Evolutionary conservation across 2,113 vertebrate species (phyloP).

Genomic region (Ariopsis seemanni): DNA sequence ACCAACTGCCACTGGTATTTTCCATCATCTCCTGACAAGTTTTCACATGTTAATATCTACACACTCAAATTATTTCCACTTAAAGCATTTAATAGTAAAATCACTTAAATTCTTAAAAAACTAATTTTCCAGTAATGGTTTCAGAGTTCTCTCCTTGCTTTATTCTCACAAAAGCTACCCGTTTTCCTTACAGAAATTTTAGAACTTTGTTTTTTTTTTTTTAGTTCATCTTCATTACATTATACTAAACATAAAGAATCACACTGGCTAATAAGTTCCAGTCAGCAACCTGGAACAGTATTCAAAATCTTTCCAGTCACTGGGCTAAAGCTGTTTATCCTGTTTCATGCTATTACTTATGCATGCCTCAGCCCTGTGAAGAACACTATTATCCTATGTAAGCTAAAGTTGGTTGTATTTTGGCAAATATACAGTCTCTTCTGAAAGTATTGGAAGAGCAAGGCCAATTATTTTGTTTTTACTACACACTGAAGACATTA

Average conservation of each 20-base stretch:
- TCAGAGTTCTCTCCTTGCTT: background rate
- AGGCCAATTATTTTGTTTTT: background rate
- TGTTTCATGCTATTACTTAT: background rate
- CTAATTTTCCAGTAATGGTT: background rate
- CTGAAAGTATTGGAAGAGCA: background rate
- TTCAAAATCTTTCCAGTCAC: background rate
- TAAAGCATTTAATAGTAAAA: background rate
- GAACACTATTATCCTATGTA: background rate
- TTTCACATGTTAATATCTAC: background rate
- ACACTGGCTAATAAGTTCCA: too few species aligned
- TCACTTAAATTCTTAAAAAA: background rate
- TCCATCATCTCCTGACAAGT: background rate
- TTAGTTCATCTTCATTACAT: background rate
- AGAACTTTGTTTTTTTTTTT: background rate
- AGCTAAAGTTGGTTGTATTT: background rate
- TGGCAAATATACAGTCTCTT: background rate
- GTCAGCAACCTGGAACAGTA: conserved; percentile 2
- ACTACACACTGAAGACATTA: background rate
- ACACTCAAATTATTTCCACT: background rate
- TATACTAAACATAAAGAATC: background rate
- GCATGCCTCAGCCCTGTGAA: background rate
- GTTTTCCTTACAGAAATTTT: background rate
- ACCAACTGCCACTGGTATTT: background rate
- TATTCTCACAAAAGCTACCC: background rate
- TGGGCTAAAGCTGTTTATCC: background rate